These are phyloP conservation scores for Diadophis punctatus DNA, from an alignment of 2,113 vertebrate genomes.

Conservation along the genomic window DNA sequence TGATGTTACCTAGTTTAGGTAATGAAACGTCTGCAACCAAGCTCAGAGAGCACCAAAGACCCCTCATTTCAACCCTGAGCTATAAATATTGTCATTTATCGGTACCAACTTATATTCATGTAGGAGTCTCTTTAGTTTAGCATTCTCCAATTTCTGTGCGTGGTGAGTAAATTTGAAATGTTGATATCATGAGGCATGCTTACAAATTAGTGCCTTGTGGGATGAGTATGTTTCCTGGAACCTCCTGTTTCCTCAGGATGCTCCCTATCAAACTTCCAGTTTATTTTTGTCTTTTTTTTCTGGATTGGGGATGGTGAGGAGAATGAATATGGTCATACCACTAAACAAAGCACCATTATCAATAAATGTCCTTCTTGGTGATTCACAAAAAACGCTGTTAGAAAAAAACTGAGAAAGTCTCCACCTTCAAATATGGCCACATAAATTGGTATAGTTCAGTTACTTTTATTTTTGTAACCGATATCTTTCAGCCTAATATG, in stretches of 20 bases:
- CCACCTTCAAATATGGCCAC: background rate
- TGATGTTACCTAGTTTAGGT: background rate
- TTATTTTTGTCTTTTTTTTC: background rate
- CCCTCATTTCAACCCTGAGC: background rate
- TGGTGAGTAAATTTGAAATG: background rate
- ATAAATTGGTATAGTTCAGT: background rate
- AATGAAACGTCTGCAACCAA: background rate
- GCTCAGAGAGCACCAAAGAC: background rate
- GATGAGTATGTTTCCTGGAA: background rate
- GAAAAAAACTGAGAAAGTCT: background rate
- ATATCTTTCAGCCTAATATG: background rate
- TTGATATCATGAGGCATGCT: background rate
- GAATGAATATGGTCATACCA: background rate
- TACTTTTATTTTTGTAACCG: background rate
- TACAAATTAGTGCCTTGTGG: background rate
- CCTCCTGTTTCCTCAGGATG: background rate
- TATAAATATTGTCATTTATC: background rate
- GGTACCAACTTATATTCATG: background rate
- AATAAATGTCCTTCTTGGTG: background rate
- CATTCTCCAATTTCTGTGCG: background rate
- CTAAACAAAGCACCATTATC: background rate
- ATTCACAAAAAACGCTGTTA: background rate
- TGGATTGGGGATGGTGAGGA: background rate
- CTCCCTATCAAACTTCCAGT: background rate
- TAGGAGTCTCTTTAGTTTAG: background rate